Evolutionary conservation across 2,888 invertebrate genomes (phyloP), one percentile per base, ranked within the genome.

Genomic region (Patella depressa): DNA sequence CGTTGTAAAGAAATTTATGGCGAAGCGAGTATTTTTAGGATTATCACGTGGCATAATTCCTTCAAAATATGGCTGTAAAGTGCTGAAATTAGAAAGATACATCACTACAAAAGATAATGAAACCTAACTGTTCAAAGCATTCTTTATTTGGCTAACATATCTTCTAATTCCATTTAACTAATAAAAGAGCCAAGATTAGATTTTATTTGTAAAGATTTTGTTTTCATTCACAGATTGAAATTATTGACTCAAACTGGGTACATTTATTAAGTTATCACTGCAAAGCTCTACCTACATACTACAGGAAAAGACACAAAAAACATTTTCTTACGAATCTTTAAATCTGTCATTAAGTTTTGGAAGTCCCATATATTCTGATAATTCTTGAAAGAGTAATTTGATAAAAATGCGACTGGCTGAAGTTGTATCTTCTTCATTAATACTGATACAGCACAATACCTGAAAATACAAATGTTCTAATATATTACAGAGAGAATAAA

Each of bases 401-500:
- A 99, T 97, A 90, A 98, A 99, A 88, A 99, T 98, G 84, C 99
- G 94, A 90, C 98, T 97, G 0, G 98, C 98, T 84, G 98, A 98
- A 0, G 98, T 98, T 0, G 99, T 99, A 85, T 99, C 98, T 79
- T 98, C 97, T 92, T 99, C 98, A 86, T 97, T 99, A 74, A 99
- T 92, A 87, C 95, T 95, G 73, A 99, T 96, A 87, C 96, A 95
- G 19, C 95, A 94, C 82, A 99, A 91, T 0, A 97, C 97, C 91
- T 96, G 84, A 2, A 83, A 76, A 69, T 71, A 78, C 78, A 34
- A 29, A 71, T 45, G 45, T 45, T 45, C 4, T 34, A 1, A 55
- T 4, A 76, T 17, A 73, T 55, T 65, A 71, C 59, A 45, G 24
- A 17, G 19, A n/a, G 17, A 24, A 57, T 15, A 14, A 29, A 57